Percentiles rank a stretch among this genome's conserved stretches.
These are phyloP conservation scores for Acronicta alni DNA, from an alignment of 2,888 invertebrate genomes.

Conservation along the genomic window DNA sequence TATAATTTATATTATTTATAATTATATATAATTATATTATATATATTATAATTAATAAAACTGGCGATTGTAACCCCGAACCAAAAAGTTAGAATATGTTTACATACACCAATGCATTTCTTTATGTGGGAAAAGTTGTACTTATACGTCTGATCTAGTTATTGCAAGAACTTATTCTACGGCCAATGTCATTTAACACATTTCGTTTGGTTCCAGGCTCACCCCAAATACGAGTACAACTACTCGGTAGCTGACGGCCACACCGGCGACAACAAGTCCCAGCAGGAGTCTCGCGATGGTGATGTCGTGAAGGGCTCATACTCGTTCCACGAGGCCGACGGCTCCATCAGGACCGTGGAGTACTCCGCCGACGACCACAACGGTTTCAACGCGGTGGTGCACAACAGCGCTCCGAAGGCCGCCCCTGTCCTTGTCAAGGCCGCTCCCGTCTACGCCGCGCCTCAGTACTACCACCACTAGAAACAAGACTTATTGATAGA, in stretches of 20 bases:
- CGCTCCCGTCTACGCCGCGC: slow-evolving; percentile 50
- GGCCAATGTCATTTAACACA: slow-evolving; percentile 5
- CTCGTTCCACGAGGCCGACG: slow-evolving; percentile 88
- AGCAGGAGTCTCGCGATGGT: slow-evolving; percentile 87
- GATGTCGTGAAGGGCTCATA: slow-evolving; percentile 88
- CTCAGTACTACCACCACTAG: slow-evolving; percentile 67
- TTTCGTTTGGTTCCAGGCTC: slow-evolving; percentile 65
- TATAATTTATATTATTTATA: too few species aligned
- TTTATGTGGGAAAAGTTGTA: too few species aligned
- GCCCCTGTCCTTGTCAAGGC: slow-evolving; percentile 56
- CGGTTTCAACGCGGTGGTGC: slow-evolving; percentile 83
- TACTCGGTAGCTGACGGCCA: slow-evolving; percentile 89
- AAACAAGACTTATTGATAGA: slow-evolving; percentile 14
- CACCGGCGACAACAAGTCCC: slow-evolving; percentile 89
- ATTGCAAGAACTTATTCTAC: background rate
- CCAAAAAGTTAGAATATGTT: too few species aligned
- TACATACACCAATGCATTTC: too few species aligned
- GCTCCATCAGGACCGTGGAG: slow-evolving; percentile 88
- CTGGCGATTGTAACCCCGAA: too few species aligned
- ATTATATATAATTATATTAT: too few species aligned
- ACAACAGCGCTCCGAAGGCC: slow-evolving; percentile 70
- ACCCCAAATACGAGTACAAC: slow-evolving; percentile 86
- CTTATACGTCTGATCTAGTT: background rate
- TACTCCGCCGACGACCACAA: slow-evolving; percentile 88
- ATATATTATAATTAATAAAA: too few species aligned